These are phyloP conservation scores for Rynchops niger DNA, from an alignment of 2,113 vertebrate genomes.

Conservation along the genomic window DNA sequence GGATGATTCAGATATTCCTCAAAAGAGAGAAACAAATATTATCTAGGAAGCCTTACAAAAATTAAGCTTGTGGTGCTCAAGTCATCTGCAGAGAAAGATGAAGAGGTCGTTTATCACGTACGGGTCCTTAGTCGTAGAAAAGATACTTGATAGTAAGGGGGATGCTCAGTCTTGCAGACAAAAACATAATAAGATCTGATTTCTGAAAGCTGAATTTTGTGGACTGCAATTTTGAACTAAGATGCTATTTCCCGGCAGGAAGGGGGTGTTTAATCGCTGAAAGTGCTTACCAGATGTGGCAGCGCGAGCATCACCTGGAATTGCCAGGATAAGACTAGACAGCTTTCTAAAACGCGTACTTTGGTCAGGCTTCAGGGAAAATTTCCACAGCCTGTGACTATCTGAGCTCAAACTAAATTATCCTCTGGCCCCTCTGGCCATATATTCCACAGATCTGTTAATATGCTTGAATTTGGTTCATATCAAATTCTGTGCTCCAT, in stretches of 20 bases:
- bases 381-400: neutral
- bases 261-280: neutral
- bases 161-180: neutral
- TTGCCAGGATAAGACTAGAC: neutral
- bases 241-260: neutral
- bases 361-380: neutral
- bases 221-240: neutral
- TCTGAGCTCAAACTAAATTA: neutral
- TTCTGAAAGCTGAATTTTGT: neutral
- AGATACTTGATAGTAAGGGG: neutral
- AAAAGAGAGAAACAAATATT: neutral
- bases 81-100: neutral
- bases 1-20: neutral
- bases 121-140: neutral
- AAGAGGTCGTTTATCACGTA: neutral
- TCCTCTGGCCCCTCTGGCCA: too few species aligned
- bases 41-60: neutral
- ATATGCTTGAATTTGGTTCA: fast-evolving
- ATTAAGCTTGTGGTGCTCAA: neutral
- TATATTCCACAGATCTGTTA: neutral
- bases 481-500: neutral
- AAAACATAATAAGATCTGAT: neutral
- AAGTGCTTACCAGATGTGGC: neutral
- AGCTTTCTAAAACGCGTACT: neutral
- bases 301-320: neutral